Conservation (phyloP, 2,113 vertebrate species). For the Steatornis caripensis region DNA sequence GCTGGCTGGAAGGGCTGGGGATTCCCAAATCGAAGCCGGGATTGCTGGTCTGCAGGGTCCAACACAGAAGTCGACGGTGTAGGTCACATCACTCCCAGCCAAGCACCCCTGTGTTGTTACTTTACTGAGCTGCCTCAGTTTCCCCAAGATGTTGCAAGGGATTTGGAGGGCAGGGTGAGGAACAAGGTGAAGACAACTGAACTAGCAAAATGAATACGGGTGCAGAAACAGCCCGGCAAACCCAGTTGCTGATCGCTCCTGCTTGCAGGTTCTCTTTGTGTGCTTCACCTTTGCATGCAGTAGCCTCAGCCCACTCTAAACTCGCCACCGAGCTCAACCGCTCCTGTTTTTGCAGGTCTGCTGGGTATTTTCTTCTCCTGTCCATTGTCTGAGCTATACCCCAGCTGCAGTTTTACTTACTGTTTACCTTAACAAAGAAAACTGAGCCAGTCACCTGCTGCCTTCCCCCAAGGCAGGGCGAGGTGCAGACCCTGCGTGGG, state of each 20-base stretch:
- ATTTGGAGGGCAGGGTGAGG: not conserved
- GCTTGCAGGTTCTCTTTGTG: accelerated
- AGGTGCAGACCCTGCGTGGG: not conserved
- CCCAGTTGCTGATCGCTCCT: not conserved
- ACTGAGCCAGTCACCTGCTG: not conserved
- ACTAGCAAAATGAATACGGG: not conserved
- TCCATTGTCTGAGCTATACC: not conserved
- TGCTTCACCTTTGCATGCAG: not conserved
- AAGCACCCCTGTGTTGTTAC: not conserved
- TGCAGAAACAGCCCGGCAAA: not conserved
- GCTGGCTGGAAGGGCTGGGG: not conserved
- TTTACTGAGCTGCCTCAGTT: not conserved
- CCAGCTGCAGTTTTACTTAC: not conserved
- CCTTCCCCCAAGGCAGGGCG: not conserved
- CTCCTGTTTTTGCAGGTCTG: not conserved
- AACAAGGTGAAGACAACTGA: not conserved
- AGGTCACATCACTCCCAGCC: not conserved
- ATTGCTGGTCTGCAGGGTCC: not conserved
- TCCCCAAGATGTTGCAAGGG: not conserved
- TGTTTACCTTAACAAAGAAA: not conserved
- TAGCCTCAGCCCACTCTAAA: not conserved
- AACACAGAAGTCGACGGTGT: too few species aligned
- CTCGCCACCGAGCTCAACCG: not conserved
- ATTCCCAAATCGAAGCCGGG: not conserved
- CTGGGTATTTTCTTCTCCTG: not conserved